Percentiles rank a stretch among this genome's conserved stretches.
Conservation (phyloP, 2,113 vertebrate species). For the Mirza zaza region DNA sequence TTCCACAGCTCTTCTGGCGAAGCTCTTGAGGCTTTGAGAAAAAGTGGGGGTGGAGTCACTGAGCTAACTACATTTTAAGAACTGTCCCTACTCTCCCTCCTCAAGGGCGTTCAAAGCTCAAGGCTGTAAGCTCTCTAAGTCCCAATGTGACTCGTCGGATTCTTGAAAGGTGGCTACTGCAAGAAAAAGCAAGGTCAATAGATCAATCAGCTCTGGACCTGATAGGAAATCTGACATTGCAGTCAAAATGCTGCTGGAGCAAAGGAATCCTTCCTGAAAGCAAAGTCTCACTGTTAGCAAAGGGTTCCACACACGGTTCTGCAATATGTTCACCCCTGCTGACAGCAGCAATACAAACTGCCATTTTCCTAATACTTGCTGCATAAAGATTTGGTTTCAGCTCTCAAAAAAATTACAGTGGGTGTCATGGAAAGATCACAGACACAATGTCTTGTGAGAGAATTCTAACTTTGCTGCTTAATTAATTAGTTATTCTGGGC, state of each 20-base stretch:
- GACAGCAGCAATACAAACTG: no score
- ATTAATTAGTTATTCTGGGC: not conserved
- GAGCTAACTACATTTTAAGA: constrained; percentile 33
- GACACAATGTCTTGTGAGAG: not conserved
- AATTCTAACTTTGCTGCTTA: not conserved
- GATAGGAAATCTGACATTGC: not conserved
- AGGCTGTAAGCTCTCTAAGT: not conserved
- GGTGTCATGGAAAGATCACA: not conserved
- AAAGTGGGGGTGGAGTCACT: not conserved
- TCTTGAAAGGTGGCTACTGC: not conserved
- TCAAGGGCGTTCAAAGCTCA: constrained; percentile 38
- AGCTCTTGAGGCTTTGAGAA: constrained; percentile 16
- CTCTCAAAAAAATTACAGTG: not conserved
- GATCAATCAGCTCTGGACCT: not conserved
- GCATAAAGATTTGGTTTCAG: not conserved
- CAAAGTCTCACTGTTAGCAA: not conserved
- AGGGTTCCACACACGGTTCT: not conserved
- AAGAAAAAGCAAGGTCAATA: not conserved
- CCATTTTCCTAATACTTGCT: not conserved
- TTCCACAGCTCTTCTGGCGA: constrained; percentile 16
- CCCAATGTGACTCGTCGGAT: not conserved
- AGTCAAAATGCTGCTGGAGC: not conserved
- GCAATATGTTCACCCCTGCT: not conserved
- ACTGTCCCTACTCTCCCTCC: not conserved
- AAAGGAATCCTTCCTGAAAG: not conserved